Base-by-base conservation (phyloP, 1,140 invertebrate species). In the Solen grandis region DNA sequence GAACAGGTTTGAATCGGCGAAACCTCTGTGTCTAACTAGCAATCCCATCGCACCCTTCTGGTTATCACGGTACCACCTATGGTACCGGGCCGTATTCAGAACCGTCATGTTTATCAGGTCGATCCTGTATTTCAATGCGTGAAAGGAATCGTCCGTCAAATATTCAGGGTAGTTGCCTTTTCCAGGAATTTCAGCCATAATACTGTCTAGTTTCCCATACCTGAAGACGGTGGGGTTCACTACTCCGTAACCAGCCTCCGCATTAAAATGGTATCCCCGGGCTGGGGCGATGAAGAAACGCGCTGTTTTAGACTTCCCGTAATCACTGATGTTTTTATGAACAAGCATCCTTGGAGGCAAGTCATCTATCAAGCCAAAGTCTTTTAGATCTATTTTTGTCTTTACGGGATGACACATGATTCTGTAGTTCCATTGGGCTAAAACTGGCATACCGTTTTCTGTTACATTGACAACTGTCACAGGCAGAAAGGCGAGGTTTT, bases 351-450 rank as follows among this genome's bases (percentile, higher is more conserved):
- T 72, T 0, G 74, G 50, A 13, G 60, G 65, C 19, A 90, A 54
- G 41, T 90, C 89, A 69, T 90, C 88, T 0, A 87, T 75, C 35
- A 82, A 82, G 52, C 72, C 46, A 29, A 90, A 66, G 25, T 84
- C 60, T 50, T 69, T 66, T 25, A 81, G 68, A 8, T 73, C 81
- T 5, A 87, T 50, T n/a, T 84, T 59, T 5, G 57, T 16, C 60
- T 82, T 83, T 2, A 88, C 41, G 13, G 89, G 89, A 75, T 90
- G 86, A 59, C 89, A 90, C 1, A 87, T 54, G 27, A 90, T 89
- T 52, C 88, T 81, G 73, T 90, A 90, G 79, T 89, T 88, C 88
- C 88, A 90, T 81, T 90, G 86, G 13, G 85, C 84, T 31, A 81
- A 85, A 10, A 72, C 52, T 8, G 85, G 73, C 10, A 55, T 70